Base-by-base conservation (phyloP, 2,797 vertebrate species). In the Enteromius mattozi region DNA sequence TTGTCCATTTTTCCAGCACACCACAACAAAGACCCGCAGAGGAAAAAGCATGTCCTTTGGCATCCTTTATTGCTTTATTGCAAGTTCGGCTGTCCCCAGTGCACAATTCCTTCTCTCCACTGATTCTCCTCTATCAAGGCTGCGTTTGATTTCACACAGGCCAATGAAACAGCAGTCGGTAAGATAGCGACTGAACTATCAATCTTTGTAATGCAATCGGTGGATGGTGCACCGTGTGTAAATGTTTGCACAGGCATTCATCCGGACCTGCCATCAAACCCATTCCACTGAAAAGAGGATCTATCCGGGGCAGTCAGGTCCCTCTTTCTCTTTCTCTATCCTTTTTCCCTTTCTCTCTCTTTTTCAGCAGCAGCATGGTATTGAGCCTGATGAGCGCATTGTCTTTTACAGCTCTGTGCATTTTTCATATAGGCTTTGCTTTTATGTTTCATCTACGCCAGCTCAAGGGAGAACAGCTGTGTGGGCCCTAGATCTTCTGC, bases 381-480 rank as follows among this genome's bases (percentile, higher is more conserved):
- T 94, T 92, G 93, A 91, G 82, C 75, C 82, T 65, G 83, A 79
- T 79, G 76, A 84, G 92, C 90, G 79, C 92, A 95, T 95, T 95
- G 95, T 95, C 93, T 93, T 93, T 94, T 92, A 86, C 86, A 91
- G 91, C 93, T 93, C 92, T 94, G 94, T 95, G 94, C 94, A 95
- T 95, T 95, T 95, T 95, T 95, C 93, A 94, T 94, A 95, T 95
- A 95, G 92, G 89, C 91, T 93, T 87, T 85, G 88, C 92, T 94
- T 95, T 95, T 95, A 95, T 95, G 94, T 94, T 94, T 95, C 94
- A 94, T 95, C 93, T 93, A 93, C 92, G 88, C 89, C 91, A 87
- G 92, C 94, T 94, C 95, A 89, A 89, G 94, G 92, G 94, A 94
- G 93, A 95, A 93, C 94, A 94, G 93, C 92, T 94, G 95, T 94